These are phyloP conservation scores for Priocnemis perturbator DNA, from an alignment of 2,888 invertebrate genomes.

Conservation along the genomic window DNA sequence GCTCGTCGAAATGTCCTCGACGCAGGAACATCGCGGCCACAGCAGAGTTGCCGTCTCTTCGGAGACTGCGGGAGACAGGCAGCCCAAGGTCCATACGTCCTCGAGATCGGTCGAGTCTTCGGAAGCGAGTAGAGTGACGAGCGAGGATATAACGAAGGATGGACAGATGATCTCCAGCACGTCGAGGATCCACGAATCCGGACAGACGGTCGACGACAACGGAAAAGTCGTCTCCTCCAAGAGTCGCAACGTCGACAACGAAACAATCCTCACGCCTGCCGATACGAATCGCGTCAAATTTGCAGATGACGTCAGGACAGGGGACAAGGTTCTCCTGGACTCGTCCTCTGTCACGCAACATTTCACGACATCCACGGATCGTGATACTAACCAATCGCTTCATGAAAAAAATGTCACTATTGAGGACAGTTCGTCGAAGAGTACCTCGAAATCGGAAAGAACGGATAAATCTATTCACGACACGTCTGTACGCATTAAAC, in stretches of 20 bases:
- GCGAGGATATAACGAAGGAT: slow-evolving; percentile 56
- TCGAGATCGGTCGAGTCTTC: slow-evolving; percentile 55
- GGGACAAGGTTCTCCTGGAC: slow-evolving; percentile 24
- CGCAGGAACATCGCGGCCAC: slow-evolving; percentile 34
- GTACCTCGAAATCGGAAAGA: slow-evolving; percentile 13
- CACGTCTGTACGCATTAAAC: slow-evolving; percentile 44
- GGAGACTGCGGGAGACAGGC: slow-evolving; percentile 3
- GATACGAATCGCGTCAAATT: slow-evolving; percentile 36
- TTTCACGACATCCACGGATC: no score
- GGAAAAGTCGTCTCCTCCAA: slow-evolving; percentile 58
- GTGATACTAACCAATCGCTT: neutral
- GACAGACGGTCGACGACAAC: slow-evolving; percentile 60
- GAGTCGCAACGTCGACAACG: slow-evolving; percentile 57
- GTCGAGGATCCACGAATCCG: slow-evolving; percentile 54
- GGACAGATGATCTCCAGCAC: slow-evolving; percentile 59
- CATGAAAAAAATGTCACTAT: neutral
- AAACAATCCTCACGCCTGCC: slow-evolving; percentile 51
- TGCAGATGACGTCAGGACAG: slow-evolving; percentile 29
- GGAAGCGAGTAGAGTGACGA: slow-evolving; percentile 54
- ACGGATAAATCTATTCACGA: slow-evolving; percentile 8
- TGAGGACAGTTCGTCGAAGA: slow-evolving; percentile 18
- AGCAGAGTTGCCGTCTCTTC: slow-evolving; percentile 9
- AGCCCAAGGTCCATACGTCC: slow-evolving; percentile 34
- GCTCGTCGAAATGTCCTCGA: slow-evolving; percentile 44
- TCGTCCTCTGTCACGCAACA: neutral